Evolutionary conservation across 2,797 vertebrate species (phyloP), one percentile per base, ranked within the genome.

Genomic region (Danionella dracula): DNA sequence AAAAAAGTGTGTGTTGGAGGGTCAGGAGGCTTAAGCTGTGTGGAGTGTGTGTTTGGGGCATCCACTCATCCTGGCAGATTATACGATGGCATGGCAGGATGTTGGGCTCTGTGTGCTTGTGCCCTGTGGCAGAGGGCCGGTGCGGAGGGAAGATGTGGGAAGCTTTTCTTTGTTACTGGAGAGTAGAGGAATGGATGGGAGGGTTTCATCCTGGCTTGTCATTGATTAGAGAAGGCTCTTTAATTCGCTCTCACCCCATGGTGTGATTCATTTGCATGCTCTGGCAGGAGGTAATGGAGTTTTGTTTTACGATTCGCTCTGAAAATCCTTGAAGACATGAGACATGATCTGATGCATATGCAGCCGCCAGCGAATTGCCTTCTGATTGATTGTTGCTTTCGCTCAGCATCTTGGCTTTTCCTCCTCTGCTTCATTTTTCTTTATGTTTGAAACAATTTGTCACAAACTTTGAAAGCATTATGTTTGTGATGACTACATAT

Each of bases 181-280:
- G 87, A 78, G 84, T 83, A 71, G 82, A 82, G 77, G 78, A 76
- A 83, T 77, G 75, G 82, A 90, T 87, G 85, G 87, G 79, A 86
- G 85, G 83, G 80, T 90, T 89, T 90, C 87, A 89, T 90, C 92
- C 91, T 94, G 92, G 91, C 92, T 98, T 96, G 94, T 96, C 94
- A 96, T 95, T 98, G 95, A 98, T 98, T 97, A 98, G 94, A 95
- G 94, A 91, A 94, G 91, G 93, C 90, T 93, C 94, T 94, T 97
- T 98, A 97, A 98, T 98, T 98, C 93, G 92, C 93, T 94, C 89
- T 91, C 92, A 94, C 94, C 95, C 94, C 95, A 96, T 97, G 95
- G 94, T 96, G 95, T 93, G 94, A 97, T 94, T 93, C 94, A 98
- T 98, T 98, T 98, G 93, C 95, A 97, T 98, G 94, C 93, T 93